Evolutionary conservation across 2,888 invertebrate genomes (phyloP).

Genomic region (Notodonta dromedarius): DNA sequence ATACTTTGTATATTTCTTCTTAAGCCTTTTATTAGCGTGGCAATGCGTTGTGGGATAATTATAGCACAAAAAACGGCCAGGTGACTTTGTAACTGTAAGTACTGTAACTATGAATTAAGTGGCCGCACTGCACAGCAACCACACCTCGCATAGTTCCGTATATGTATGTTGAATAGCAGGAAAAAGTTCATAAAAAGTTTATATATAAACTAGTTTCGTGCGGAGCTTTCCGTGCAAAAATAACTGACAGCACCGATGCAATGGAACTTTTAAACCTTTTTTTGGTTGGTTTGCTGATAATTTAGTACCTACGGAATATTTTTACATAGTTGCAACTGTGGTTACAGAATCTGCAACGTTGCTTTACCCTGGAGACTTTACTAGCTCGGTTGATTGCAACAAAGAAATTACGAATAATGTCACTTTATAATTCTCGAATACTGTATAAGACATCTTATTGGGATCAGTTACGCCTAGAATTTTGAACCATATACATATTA

Average conservation of each 20-base stretch:
- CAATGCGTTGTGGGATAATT: conserved; percentile 36
- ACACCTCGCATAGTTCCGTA: conserved; percentile 41
- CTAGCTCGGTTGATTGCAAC: too few relatives aligned
- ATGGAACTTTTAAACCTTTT: not conserved
- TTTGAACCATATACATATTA: too few relatives aligned
- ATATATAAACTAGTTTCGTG: conserved; percentile 7
- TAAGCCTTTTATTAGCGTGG: too few relatives aligned
- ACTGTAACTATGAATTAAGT: conserved; percentile 49
- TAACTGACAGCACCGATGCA: conserved; percentile 5
- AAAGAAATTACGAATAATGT: too few relatives aligned
- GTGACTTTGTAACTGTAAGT: conserved; percentile 40
- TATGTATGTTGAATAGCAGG: conserved; percentile 25
- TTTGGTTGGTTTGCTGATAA: not conserved
- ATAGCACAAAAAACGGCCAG: conserved; percentile 33
- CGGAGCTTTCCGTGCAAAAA: conserved; percentile 6
- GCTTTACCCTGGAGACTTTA: too few relatives aligned
- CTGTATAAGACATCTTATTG: too few relatives aligned
- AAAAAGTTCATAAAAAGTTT: conserved; percentile 7
- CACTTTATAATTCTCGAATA: too few relatives aligned
- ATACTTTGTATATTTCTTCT: not conserved
- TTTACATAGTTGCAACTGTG: not conserved
- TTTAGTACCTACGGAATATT: not conserved
- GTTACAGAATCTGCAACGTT: not conserved
- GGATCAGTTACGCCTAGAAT: too few relatives aligned
- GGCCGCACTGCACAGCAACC: conserved; percentile 29